Evolutionary conservation across 2,113 vertebrate species (phyloP).

Genomic region (Psophia crepitans): DNA sequence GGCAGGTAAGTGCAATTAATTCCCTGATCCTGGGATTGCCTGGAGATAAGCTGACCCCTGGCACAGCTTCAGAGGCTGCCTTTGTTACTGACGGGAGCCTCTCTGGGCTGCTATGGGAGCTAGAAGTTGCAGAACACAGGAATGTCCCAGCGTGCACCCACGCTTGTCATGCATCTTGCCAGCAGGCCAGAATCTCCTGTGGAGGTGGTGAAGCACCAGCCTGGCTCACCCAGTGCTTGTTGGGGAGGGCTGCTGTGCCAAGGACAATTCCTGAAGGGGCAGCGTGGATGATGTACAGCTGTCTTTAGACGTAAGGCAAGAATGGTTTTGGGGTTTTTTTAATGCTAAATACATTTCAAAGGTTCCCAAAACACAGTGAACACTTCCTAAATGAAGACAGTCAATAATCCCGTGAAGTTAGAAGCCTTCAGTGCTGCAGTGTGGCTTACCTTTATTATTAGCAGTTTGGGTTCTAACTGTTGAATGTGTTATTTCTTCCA

Average conservation of each 20-base stretch:
- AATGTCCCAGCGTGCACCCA: neutral
- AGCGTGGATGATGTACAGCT: neutral
- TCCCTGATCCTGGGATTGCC: neutral
- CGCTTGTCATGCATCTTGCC: neutral
- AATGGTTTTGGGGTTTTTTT: neutral
- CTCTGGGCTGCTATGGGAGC: neutral
- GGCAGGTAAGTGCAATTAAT: neutral
- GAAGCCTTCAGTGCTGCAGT: neutral
- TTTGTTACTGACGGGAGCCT: neutral
- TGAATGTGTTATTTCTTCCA: neutral
- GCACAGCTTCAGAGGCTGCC: neutral
- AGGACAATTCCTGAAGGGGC: neutral
- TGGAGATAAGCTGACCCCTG: neutral
- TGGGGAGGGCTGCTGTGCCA: neutral
- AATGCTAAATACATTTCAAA: neutral
- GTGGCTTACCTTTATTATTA: neutral
- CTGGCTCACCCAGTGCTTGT: neutral
- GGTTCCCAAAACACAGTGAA: neutral
- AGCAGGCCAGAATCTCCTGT: neutral
- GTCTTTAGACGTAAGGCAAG: neutral
- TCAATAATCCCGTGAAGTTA: neutral
- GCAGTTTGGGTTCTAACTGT: neutral
- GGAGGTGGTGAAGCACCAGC: neutral
- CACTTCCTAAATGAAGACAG: neutral
- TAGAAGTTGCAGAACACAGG: neutral